A percentile compares a stretch with the other conserved stretches of the same genome.
Evolutionary conservation across 2,113 vertebrate genomes (phyloP).

Genomic region (Phyllopteryx taeniolatus): DNA sequence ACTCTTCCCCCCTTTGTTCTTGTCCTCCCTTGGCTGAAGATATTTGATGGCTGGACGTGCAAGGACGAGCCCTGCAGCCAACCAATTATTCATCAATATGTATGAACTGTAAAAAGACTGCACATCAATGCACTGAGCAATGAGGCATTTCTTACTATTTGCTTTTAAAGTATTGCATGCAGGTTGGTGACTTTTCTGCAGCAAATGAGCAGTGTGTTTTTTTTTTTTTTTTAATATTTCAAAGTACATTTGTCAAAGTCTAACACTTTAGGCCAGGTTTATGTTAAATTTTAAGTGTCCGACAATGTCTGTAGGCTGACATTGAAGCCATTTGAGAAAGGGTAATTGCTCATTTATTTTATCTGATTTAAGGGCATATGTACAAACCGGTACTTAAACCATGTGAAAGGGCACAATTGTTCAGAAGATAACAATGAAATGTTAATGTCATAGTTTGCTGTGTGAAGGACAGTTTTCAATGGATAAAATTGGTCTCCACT

Average conservation of each 20-base stretch:
- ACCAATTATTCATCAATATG: constrained; percentile 52
- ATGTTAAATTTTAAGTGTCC: not conserved
- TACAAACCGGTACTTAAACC: constrained; percentile 8
- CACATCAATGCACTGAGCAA: constrained; percentile 18
- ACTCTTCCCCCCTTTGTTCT: constrained; percentile 25
- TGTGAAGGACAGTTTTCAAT: constrained; percentile 2
- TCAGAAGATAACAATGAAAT: constrained; percentile 9
- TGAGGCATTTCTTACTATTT: not conserved
- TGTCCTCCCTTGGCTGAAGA: constrained; percentile 5
- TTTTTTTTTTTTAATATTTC: not conserved
- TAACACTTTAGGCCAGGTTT: not conserved
- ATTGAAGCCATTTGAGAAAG: constrained; percentile 7
- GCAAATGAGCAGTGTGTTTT: not conserved
- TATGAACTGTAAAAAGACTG: constrained; percentile 32
- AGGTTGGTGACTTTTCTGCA: not conserved
- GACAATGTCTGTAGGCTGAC: constrained; percentile 1
- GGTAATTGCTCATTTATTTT: constrained; percentile 11
- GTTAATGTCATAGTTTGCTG: not conserved
- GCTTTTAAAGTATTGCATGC: not conserved
- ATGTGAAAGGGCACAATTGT: constrained; percentile 2
- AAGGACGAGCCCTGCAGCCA: constrained; percentile 39
- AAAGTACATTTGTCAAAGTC: not conserved
- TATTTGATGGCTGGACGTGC: constrained; percentile 15
- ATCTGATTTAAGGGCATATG: constrained; percentile 3
- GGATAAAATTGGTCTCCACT: constrained; percentile 11